These are phyloP conservation scores for Megalops cyprinoides DNA, from an alignment of 2,797 vertebrate species.

Conservation along the genomic window DNA sequence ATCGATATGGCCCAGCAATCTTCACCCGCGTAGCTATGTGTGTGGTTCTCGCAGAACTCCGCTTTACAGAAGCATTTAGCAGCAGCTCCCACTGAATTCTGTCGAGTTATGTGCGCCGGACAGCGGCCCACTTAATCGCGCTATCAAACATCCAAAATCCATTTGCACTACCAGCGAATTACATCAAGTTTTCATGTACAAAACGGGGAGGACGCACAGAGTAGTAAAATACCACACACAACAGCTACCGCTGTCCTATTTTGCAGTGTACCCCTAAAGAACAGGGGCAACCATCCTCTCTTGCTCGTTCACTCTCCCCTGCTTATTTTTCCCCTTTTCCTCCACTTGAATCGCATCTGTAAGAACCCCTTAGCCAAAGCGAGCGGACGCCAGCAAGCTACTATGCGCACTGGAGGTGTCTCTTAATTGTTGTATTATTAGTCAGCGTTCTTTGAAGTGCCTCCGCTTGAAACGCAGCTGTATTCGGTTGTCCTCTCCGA, in stretches of 20 bases:
- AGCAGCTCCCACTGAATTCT: constrained; percentile 10
- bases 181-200: background rate
- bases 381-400: background rate
- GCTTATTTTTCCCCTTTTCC: constrained; percentile 17
- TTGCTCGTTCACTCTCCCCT: background rate
- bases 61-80: background rate
- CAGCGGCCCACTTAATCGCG: constrained; percentile 15
- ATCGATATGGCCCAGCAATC: constrained; percentile 10
- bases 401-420: background rate
- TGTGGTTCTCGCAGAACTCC: background rate
- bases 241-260: background rate
- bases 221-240: background rate
- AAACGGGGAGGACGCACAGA: background rate
- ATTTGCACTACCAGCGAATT: background rate
- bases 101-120: constrained; percentile 12
- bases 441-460: background rate
- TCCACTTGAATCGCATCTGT: constrained; percentile 31
- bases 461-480: background rate
- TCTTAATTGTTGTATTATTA: background rate
- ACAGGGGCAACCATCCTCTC: constrained; percentile 17
- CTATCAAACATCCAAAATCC: constrained; percentile 2
- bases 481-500: background rate
- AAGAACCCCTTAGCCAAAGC: background rate
- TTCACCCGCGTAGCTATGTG: background rate
- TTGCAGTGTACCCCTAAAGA: background rate